Percentiles rank a stretch among this genome's conserved stretches.
Evolutionary conservation across 2,888 invertebrate species (phyloP).

Genomic region (Spodoptera exigua): DNA sequence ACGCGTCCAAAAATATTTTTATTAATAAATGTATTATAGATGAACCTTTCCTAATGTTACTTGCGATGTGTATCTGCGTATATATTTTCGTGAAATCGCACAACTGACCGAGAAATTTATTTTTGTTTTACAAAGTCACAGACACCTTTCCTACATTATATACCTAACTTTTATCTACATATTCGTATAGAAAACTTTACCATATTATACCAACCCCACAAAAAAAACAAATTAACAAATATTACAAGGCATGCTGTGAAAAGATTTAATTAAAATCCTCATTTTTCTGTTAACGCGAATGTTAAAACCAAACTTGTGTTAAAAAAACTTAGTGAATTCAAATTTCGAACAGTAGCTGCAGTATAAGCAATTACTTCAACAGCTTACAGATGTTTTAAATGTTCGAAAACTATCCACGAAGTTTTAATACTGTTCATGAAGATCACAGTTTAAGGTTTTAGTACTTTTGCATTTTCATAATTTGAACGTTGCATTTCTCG

Average conservation of each 20-base stretch:
- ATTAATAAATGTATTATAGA: no score
- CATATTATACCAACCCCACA: no score
- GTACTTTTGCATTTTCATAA: neutral
- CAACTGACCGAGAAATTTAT: no score
- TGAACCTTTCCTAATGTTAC: no score
- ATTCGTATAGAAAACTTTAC: no score
- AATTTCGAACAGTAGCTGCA: constrained; percentile 9
- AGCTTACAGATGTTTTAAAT: constrained; percentile 11
- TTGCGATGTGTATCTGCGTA: no score
- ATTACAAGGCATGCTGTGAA: neutral
- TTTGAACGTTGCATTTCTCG: no score
- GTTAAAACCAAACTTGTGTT: constrained; percentile 15
- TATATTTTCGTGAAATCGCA: no score
- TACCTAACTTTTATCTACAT: no score
- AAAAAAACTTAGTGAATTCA: constrained; percentile 2
- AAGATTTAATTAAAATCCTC: neutral
- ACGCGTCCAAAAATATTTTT: no score
- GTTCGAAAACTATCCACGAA: constrained; percentile 13
- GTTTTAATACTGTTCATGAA: constrained; percentile 28
- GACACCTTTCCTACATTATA: no score
- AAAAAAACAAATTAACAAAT: constrained; percentile 2
- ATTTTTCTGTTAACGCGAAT: neutral
- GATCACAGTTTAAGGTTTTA: constrained; percentile 6
- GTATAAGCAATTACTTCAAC: constrained; percentile 11
- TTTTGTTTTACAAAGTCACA: no score